phyloP scores from a whole-genome alignment of 2,113 vertebrate genomes.

The Puma concolor region DNA sequence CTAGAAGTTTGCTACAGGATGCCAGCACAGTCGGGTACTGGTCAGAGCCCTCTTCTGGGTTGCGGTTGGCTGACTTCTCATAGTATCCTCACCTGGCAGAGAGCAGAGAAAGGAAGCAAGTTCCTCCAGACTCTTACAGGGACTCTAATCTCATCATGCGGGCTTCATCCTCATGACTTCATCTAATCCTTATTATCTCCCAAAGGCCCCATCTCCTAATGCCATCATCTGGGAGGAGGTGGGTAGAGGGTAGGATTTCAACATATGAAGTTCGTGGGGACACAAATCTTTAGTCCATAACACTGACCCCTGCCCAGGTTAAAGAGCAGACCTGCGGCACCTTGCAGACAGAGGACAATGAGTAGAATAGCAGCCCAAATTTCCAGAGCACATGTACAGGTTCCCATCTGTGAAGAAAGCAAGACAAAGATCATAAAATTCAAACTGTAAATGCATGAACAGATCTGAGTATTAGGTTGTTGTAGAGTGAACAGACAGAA shows the following conservation, averaged over 20 bases:
- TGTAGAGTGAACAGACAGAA: background rate
- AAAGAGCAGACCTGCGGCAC: background rate
- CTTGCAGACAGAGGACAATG: background rate
- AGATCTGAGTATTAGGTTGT: background rate
- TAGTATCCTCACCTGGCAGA: background rate
- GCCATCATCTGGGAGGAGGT: background rate
- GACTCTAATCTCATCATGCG: background rate
- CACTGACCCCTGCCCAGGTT: background rate
- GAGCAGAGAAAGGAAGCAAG: background rate
- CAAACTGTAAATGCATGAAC: background rate
- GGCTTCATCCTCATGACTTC: background rate
- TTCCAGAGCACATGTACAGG: background rate
- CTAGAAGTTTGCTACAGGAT: background rate
- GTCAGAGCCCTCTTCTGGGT: background rate
- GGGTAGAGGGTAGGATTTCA: background rate
- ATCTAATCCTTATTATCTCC: background rate
- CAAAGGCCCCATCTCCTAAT: background rate
- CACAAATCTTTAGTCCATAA: background rate
- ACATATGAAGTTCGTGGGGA: background rate
- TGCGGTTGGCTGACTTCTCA: background rate
- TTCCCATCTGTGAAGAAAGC: background rate
- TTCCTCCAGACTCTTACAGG: background rate
- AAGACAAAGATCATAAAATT: background rate
- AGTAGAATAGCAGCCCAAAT: background rate
- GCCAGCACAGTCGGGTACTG: background rate